phyloP scores from a whole-genome alignment of 2,888 invertebrate genomes.

The Idaea biselata region DNA sequence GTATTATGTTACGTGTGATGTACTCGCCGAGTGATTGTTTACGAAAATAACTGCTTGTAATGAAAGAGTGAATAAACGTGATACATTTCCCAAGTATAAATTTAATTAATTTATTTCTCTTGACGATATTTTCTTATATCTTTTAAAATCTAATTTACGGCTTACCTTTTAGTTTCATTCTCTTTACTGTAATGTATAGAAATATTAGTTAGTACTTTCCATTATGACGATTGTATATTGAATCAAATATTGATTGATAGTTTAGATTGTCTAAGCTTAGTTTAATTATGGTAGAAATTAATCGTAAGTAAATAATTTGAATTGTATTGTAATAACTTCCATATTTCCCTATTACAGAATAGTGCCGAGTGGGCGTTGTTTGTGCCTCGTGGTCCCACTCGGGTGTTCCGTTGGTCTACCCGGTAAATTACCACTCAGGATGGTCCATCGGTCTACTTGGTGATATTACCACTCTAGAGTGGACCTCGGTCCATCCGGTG shows the following conservation, averaged over 20 bases:
- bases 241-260: slow-evolving; percentile 60
- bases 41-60: slow-evolving; percentile 30
- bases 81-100: slow-evolving; percentile 28
- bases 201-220: slow-evolving; percentile 60
- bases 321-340: slow-evolving; percentile 35
- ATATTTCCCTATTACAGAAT: slow-evolving; percentile 25
- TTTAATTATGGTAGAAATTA: slow-evolving; percentile 57
- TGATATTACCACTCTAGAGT: no score
- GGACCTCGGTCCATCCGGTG: neutral
- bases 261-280: slow-evolving; percentile 52
- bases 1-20: neutral
- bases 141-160: slow-evolving; percentile 45
- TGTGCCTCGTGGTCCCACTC: neutral
- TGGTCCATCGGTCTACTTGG: no score
- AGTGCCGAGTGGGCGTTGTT: slow-evolving; percentile 8
- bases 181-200: slow-evolving; percentile 51
- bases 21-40: slow-evolving; percentile 39
- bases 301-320: slow-evolving; percentile 54
- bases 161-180: slow-evolving; percentile 51
- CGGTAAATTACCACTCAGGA: no score
- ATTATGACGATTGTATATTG: slow-evolving; percentile 68
- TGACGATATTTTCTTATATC: slow-evolving; percentile 32
- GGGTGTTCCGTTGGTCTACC: neutral
- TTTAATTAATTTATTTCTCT: slow-evolving; percentile 42
- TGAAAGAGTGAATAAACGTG: slow-evolving; percentile 25